Evolutionary conservation across 2,797 vertebrate genomes (phyloP).

Genomic region (Falco novaeseelandiae): DNA sequence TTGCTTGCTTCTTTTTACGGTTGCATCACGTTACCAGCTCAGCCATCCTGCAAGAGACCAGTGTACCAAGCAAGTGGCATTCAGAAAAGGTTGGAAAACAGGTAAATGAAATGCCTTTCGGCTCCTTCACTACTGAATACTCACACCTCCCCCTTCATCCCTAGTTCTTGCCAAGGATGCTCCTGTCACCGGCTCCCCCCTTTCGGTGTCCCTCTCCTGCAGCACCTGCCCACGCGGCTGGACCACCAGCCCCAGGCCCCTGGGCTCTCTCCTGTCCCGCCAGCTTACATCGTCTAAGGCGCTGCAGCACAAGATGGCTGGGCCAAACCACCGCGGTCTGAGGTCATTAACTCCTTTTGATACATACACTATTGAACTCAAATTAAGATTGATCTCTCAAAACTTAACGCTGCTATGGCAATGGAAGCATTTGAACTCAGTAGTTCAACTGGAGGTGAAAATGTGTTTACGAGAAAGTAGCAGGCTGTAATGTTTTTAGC

Average conservation of each 20-base stretch:
- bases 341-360: background rate
- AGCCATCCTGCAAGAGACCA: background rate
- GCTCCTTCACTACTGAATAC: background rate
- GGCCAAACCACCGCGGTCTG: background rate
- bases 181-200: fast-evolving
- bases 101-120: background rate
- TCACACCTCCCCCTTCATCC: background rate
- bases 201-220: background rate
- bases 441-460: slow-evolving; percentile 25
- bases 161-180: background rate
- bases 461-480: slow-evolving; percentile 6
- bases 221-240: background rate
- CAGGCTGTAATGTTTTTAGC: slow-evolving; percentile 13
- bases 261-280: background rate
- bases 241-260: fast-evolving
- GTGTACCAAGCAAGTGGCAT: fast-evolving
- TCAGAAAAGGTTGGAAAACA: background rate
- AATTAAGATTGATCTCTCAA: background rate
- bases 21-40: background rate
- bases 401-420: background rate
- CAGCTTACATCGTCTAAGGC: background rate
- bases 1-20: background rate
- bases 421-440: background rate
- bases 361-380: fast-evolving
- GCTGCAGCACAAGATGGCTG: background rate